phyloP scores from a whole-genome alignment of 2,113 vertebrate genomes.

The Ornithorhynchus anatinus region DNA sequence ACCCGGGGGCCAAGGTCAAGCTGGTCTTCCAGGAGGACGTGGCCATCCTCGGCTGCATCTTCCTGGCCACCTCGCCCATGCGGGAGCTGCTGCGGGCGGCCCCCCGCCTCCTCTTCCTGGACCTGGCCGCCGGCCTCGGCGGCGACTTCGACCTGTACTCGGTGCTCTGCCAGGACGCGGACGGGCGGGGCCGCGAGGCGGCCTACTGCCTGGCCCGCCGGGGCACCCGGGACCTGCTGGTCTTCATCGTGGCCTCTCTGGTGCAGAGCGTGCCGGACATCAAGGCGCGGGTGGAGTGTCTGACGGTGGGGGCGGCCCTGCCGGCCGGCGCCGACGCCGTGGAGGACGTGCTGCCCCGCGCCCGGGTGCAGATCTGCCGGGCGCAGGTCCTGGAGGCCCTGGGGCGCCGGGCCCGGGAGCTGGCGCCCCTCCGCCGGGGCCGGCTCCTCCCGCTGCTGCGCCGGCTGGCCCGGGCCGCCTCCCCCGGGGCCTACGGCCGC shows the following conservation, averaged over 20 bases:
- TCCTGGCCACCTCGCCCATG: slow-evolving; percentile 22
- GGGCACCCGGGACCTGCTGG: background rate
- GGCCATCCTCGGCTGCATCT: slow-evolving; percentile 30
- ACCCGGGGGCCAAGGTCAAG: slow-evolving; percentile 20
- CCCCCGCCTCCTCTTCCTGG: slow-evolving; percentile 20
- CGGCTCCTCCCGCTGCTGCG: slow-evolving; percentile 2
- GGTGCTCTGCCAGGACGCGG: slow-evolving; percentile 19
- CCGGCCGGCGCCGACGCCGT: background rate
- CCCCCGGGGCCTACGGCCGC: slow-evolving; percentile 14
- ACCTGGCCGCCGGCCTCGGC: background rate
- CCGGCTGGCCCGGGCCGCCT: slow-evolving; percentile 10
- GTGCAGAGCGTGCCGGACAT: slow-evolving; percentile 31
- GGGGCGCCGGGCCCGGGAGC: background rate
- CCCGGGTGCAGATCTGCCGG: slow-evolving; percentile 19
- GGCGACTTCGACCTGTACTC: slow-evolving; percentile 28
- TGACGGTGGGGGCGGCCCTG: background rate
- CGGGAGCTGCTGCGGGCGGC: background rate
- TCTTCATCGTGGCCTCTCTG: slow-evolving; percentile 21
- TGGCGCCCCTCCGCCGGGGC: background rate
- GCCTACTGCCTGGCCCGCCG: slow-evolving; percentile 21
- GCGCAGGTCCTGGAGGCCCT: slow-evolving; percentile 22
- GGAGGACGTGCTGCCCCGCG: slow-evolving; percentile 18
- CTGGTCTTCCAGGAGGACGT: slow-evolving; percentile 28
- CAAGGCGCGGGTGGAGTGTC: slow-evolving; percentile 3
- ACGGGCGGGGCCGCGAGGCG: slow-evolving; percentile 7